phyloP scores from a whole-genome alignment of 2,888 invertebrate species.

The Pandemis heparana region DNA sequence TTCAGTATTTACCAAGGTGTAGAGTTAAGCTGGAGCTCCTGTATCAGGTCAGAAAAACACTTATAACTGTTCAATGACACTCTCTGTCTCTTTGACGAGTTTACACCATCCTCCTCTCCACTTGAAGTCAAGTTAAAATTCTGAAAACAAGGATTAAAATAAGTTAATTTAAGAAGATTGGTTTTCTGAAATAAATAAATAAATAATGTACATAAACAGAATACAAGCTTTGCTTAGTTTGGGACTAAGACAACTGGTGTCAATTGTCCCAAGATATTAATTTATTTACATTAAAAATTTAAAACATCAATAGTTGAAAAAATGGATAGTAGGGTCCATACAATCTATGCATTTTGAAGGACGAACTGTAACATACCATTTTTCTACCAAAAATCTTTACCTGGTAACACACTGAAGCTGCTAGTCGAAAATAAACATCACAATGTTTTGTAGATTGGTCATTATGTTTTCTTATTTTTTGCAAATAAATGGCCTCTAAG shows the following conservation, averaged over 20 bases:
- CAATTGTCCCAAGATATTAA: no score
- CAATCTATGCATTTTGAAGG: no score
- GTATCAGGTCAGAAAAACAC: slow-evolving; percentile 67
- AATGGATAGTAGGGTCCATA: no score
- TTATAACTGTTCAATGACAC: slow-evolving; percentile 64
- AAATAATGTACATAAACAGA: no score
- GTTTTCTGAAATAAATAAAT: no score
- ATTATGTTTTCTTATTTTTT: slow-evolving; percentile 63
- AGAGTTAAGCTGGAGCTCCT: slow-evolving; percentile 67
- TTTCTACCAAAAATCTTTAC: slow-evolving; percentile 50
- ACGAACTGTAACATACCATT: no score
- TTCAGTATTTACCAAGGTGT: slow-evolving; percentile 68
- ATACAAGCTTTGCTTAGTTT: no score
- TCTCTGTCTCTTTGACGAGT: slow-evolving; percentile 64
- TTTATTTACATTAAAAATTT: no score
- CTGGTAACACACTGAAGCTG: slow-evolving; percentile 74
- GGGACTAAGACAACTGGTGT: no score
- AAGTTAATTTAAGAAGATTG: background rate
- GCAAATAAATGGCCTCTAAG: slow-evolving; percentile 65
- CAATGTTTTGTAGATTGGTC: slow-evolving; percentile 56
- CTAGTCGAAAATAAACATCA: slow-evolving; percentile 62
- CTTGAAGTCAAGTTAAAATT: slow-evolving; percentile 47
- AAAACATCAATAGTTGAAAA: no score
- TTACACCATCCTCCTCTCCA: slow-evolving; percentile 49
- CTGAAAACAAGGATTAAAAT: slow-evolving; percentile 42